phyloP scores from a whole-genome alignment of 2,888 invertebrate species.

The Horisme vitalbata region DNA sequence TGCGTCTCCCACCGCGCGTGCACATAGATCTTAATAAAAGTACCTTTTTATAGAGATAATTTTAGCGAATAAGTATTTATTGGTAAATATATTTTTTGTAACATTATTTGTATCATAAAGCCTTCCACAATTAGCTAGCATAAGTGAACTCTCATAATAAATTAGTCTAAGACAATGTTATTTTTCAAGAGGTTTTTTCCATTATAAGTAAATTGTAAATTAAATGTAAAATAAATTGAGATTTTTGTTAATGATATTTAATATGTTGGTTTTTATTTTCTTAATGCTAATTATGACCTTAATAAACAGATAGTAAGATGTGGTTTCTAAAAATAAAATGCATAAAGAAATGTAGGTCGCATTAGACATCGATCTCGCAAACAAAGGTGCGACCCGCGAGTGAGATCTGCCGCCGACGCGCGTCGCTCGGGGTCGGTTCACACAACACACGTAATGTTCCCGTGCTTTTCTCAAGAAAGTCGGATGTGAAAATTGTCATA shows the following conservation, averaged over 20 bases:
- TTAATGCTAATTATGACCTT: slow-evolving; percentile 15
- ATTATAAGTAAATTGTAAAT: slow-evolving; percentile 72
- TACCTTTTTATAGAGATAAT: slow-evolving; percentile 72
- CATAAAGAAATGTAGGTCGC: slow-evolving; percentile 41
- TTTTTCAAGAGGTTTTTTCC: slow-evolving; percentile 68
- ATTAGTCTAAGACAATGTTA: slow-evolving; percentile 68
- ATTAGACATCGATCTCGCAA: slow-evolving; percentile 55
- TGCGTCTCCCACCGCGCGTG: slow-evolving; percentile 60
- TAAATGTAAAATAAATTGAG: slow-evolving; percentile 81
- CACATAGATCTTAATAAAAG: slow-evolving; percentile 69
- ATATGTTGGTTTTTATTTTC: slow-evolving; percentile 38
- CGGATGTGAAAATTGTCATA: slow-evolving; percentile 80
- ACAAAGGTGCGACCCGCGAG: slow-evolving; percentile 72
- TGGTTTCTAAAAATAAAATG: slow-evolving; percentile 43
- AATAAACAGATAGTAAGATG: slow-evolving; percentile 5
- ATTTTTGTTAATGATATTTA: slow-evolving; percentile 73
- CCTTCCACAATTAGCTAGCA: slow-evolving; percentile 46
- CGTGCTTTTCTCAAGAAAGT: slow-evolving; percentile 69
- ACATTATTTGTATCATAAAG: slow-evolving; percentile 64
- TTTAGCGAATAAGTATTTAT: slow-evolving; percentile 77
- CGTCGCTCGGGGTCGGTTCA: slow-evolving; percentile 49
- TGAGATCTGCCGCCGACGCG: slow-evolving; percentile 48
- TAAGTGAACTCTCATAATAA: slow-evolving; percentile 46
- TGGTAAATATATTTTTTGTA: slow-evolving; percentile 54
- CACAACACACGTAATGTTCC: slow-evolving; percentile 52